phyloP scores from a whole-genome alignment of 2,888 invertebrate species.

The Amblyjoppa proteus region DNA sequence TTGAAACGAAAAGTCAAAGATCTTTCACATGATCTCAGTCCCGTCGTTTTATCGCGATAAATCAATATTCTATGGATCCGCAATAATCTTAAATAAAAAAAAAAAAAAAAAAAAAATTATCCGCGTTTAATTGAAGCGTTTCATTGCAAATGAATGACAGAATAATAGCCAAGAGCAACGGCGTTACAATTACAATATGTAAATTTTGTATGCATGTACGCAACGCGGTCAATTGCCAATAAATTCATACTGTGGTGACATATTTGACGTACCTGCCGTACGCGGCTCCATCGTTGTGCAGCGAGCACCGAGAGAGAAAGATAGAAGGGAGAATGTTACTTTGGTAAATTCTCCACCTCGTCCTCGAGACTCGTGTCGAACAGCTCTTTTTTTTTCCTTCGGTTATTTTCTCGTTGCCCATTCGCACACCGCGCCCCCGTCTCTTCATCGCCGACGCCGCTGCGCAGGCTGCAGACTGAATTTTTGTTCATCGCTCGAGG shows the following conservation, averaged over 20 bases:
- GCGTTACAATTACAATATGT: conserved; percentile 5
- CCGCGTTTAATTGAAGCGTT: neutral
- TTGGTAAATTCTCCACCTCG: conserved; percentile 56
- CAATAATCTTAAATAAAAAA: neutral
- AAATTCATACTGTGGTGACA: neutral
- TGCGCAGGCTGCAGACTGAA: conserved; percentile 45
- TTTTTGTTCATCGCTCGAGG: conserved; percentile 51
- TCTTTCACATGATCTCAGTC: too few relatives aligned
- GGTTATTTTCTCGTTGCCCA: conserved; percentile 21
- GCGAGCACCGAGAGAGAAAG: neutral
- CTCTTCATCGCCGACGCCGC: conserved; percentile 51
- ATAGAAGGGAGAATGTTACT: conserved; percentile 49
- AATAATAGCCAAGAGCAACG: neutral
- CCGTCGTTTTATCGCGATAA: too few relatives aligned
- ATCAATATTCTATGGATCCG: too few relatives aligned
- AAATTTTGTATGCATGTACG: neutral
- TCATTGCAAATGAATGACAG: neutral
- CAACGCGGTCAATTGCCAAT: conserved; percentile 4
- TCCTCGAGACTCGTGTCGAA: conserved; percentile 53
- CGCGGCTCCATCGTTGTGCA: neutral
- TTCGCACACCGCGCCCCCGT: conserved; percentile 23
- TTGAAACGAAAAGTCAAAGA: too few relatives aligned
- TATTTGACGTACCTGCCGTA: conserved; percentile 4
- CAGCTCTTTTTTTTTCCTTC: conserved; percentile 23
- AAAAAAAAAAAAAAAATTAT: neutral